Evolutionary conservation across 2,797 vertebrate genomes (phyloP).

Genomic region (Carapus acus): DNA sequence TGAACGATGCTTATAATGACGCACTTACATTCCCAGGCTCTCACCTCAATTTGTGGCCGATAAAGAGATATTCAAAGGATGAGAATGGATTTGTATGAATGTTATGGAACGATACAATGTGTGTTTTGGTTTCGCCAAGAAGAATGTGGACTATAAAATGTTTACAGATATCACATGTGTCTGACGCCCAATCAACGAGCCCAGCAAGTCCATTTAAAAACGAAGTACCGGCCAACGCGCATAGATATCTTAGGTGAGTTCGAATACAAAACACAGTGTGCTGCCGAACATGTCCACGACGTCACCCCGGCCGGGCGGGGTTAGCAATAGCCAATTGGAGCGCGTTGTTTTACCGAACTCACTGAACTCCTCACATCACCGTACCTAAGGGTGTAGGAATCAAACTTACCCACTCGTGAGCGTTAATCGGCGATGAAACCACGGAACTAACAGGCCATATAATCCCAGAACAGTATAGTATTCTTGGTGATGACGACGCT

Average conservation of each 20-base stretch:
- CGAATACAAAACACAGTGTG: slow-evolving; percentile 22
- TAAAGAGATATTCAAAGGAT: no score
- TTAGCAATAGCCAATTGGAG: neutral
- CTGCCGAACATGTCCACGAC: slow-evolving; percentile 20
- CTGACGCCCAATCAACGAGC: slow-evolving; percentile 68
- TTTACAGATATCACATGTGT: slow-evolving; percentile 40
- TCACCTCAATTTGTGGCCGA: no score
- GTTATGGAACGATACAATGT: no score
- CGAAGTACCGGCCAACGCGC: slow-evolving; percentile 77
- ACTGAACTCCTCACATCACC: neutral
- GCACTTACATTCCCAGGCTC: no score
- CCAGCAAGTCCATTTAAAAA: slow-evolving; percentile 93
- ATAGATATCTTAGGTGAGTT: slow-evolving; percentile 65
- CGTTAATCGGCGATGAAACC: slow-evolving; percentile 39
- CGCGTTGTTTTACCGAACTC: neutral
- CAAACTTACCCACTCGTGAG: slow-evolving; percentile 23
- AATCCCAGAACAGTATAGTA: slow-evolving; percentile 3
- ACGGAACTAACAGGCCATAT: slow-evolving; percentile 41
- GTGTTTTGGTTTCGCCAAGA: neutral
- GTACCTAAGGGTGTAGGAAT: slow-evolving; percentile 8
- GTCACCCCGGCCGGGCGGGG: slow-evolving; percentile 40
- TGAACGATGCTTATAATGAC: no score
- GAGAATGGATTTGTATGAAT: no score
- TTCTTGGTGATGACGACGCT: neutral
- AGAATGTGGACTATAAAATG: slow-evolving; percentile 9